phyloP scores from a whole-genome alignment of 2,113 vertebrate genomes.

The Nannospalax galili region DNA sequence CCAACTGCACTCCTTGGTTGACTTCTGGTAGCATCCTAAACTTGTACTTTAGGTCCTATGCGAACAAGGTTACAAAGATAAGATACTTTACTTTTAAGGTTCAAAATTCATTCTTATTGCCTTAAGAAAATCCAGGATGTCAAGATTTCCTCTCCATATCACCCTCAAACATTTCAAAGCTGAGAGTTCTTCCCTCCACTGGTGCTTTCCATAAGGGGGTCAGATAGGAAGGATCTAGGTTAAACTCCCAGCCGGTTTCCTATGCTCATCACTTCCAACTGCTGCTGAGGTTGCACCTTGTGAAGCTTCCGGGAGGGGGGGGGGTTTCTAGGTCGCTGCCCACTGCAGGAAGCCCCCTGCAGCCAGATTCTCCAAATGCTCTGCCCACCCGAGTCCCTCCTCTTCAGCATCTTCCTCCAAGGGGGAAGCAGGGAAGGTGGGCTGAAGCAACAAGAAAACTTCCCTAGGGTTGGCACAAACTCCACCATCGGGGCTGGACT shows the following conservation, averaged over 20 bases:
- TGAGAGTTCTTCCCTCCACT: background rate
- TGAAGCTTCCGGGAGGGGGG: background rate
- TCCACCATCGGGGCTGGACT: conserved; percentile 79
- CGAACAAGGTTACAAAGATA: background rate
- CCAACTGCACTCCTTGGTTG: background rate
- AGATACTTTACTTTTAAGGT: background rate
- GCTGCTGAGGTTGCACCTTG: background rate
- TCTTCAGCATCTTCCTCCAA: background rate
- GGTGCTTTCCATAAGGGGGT: background rate
- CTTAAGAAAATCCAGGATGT: background rate
- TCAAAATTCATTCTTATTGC: conserved; percentile 16
- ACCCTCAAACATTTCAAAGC: background rate
- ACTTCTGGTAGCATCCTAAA: background rate
- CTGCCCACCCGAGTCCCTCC: background rate
- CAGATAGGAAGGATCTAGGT: background rate
- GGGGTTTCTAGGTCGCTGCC: background rate
- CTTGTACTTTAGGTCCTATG: background rate
- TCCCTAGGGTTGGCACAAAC: background rate
- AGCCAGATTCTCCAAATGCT: background rate
- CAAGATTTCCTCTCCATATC: background rate
- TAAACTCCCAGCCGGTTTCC: background rate
- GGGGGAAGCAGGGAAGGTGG: background rate
- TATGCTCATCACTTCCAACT: background rate
- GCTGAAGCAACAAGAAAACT: conserved; percentile 35
- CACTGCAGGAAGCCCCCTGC: background rate